phyloP scores from a whole-genome alignment of 1,140 invertebrate genomes.

The Periplaneta americana region DNA sequence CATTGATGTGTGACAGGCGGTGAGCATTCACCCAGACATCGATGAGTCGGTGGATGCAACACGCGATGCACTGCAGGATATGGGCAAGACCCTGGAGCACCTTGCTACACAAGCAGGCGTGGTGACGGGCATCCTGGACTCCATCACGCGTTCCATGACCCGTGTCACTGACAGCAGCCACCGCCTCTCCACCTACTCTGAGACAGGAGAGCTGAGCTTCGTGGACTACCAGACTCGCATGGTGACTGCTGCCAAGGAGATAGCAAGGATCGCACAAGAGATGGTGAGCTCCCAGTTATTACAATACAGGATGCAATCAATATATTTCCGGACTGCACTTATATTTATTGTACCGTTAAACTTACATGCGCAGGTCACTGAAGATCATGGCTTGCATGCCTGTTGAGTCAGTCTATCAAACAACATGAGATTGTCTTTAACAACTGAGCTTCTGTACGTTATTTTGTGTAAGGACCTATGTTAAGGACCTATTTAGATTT shows the following conservation, averaged over 20 bases:
- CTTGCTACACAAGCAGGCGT: constrained; percentile 83
- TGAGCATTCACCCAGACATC: constrained; percentile 71
- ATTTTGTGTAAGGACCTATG: too few species aligned
- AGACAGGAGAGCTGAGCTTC: constrained; percentile 58
- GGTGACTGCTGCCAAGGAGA: constrained; percentile 90
- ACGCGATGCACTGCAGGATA: constrained; percentile 74
- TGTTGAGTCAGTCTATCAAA: too few species aligned
- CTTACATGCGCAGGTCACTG: too few species aligned
- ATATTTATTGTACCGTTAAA: too few species aligned
- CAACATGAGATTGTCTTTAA: too few species aligned
- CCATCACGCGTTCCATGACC: constrained; percentile 79
- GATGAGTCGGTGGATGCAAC: constrained; percentile 76
- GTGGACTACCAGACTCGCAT: constrained; percentile 97
- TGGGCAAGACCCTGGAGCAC: constrained; percentile 74
- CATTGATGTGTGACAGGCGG: too few species aligned
- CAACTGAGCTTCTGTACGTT: background rate
- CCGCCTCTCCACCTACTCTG: constrained; percentile 34
- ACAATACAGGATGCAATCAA: too few species aligned
- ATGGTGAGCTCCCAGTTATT: constrained; percentile 74
- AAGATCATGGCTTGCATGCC: too few species aligned
- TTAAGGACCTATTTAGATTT: too few species aligned
- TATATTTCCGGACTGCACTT: too few species aligned
- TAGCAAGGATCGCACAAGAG: constrained; percentile 86
- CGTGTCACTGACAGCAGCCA: constrained; percentile 61
- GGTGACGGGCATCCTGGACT: constrained; percentile 82